Evolutionary conservation across 1,140 invertebrate species (phyloP), one percentile per base, ranked within the genome.

Genomic region (Hypsibius dujardini): DNA sequence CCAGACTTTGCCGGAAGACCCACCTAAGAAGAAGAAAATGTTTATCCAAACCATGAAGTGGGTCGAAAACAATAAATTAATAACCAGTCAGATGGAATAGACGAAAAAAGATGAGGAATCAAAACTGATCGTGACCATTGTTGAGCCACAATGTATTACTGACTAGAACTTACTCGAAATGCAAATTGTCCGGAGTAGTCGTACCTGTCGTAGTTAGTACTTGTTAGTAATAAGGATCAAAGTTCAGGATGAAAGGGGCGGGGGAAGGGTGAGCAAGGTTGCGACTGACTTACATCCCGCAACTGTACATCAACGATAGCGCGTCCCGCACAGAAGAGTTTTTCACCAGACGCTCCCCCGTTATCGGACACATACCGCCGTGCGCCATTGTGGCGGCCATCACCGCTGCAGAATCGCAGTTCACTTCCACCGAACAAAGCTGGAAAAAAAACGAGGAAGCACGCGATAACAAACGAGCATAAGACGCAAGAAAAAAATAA

Each of bases 171-270:
- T 79, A 88, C 91, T 84, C 92, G 91, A 79, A 97, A 97, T 59
- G 93, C 92, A 80, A 97, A 97, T 79, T 95, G 90, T n/a, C 94
- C 94, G 0, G 91, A 95, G 78, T 95, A 96, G 78, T 97, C 92
- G 77, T 96, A 67, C 62, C 62, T 67, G 62, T 56, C 50, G n/a
- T 7, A 7, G n/a, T 56, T 12, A 56, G 28, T 28, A 28, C 28
- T 28, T 28, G 28, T 28, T 28, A 28, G 28, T 28, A 28, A 28
- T 28, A 28, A 28, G 28, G 0, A 28, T 28, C 28, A 28, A 28
- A 28, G 28, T 28, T 28, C 28, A 28, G 28, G 28, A 28, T 28
- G 28, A 28, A 28, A 28, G 28, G 28, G 28, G 28, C 28, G 28
- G 28, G 28, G 28, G 28, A 28, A 28, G 28, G 28, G 28, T 28